Evolutionary conservation across 2,888 invertebrate genomes (phyloP).

Genomic region (Ecliptopera silaceata): DNA sequence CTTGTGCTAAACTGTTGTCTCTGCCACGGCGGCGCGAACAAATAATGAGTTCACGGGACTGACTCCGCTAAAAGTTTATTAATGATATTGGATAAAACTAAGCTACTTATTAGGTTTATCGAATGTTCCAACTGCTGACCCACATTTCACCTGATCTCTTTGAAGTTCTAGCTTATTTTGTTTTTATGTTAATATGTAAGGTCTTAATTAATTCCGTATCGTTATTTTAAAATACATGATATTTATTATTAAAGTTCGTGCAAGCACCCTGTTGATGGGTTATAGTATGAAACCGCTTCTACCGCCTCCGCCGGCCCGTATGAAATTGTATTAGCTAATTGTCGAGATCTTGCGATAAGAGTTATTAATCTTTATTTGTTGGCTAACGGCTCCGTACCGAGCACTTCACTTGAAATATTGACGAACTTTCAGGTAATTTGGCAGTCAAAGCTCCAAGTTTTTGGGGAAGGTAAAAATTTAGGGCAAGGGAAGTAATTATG

Average conservation of each 20-base stretch:
- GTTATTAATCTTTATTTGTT: constrained; percentile 56
- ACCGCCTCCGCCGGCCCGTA: constrained; percentile 21
- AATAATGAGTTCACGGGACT: constrained; percentile 23
- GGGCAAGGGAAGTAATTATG: constrained; percentile 25
- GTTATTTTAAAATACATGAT: too few relatives aligned
- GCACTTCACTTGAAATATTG: constrained; percentile 30
- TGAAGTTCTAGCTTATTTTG: too few relatives aligned
- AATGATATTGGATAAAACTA: constrained; percentile 7
- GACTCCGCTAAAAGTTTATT: constrained; percentile 11
- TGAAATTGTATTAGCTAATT: constrained; percentile 58
- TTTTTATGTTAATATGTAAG: not conserved
- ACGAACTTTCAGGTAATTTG: constrained; percentile 37
- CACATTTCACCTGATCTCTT: not conserved
- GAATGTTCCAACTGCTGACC: not conserved
- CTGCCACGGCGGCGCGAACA: constrained; percentile 25
- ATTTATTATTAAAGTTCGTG: too few relatives aligned
- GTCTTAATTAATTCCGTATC: not conserved
- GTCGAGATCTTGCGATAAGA: constrained; percentile 50
- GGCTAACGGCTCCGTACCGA: not conserved
- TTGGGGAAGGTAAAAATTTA: constrained; percentile 24
- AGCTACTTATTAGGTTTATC: not conserved
- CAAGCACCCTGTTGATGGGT: constrained; percentile 6
- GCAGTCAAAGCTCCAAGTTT: constrained; percentile 24
- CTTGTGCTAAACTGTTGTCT: constrained; percentile 33
- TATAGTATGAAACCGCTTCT: constrained; percentile 3